A percentile compares a stretch with the other conserved stretches of the same genome.
Conservation (phyloP, 2,113 vertebrate species). For the Hyla sarda region DNA sequence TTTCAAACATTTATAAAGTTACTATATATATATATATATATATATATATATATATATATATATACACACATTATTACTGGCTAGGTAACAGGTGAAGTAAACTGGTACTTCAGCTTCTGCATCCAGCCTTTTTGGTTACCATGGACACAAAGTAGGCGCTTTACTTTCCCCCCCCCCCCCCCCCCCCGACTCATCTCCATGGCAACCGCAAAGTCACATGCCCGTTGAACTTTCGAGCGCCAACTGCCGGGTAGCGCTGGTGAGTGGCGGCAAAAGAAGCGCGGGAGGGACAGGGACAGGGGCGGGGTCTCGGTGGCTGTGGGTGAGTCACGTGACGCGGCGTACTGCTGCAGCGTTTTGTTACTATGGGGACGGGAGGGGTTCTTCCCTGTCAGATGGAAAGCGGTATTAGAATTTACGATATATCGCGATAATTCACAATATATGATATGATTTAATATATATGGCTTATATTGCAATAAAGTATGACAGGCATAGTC, state of each 20-base stretch:
- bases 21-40: too few species aligned
- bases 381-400: background rate
- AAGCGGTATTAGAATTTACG: background rate
- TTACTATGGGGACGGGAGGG: too few species aligned
- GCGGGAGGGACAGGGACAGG: constrained; percentile 16
- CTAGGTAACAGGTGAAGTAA: too few species aligned
- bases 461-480: too few species aligned
- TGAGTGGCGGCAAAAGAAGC: constrained; percentile 45
- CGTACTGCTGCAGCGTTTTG: background rate
- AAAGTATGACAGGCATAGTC: too few species aligned
- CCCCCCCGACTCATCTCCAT: background rate
- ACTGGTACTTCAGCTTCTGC: background rate
- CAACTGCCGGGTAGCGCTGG: background rate
- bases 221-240: constrained; percentile 34
- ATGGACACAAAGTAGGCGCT: constrained; percentile 22
- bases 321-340: background rate
- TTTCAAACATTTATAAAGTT: too few species aligned
- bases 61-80: too few species aligned
- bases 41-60: too few species aligned
- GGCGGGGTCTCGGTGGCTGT: background rate
- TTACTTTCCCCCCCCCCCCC: too few species aligned
- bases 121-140: constrained; percentile 8
- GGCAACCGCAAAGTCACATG: constrained; percentile 1
- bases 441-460: too few species aligned
- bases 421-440: background rate